Base-by-base conservation (phyloP, 2,797 vertebrate species). In the Pelobates cultripes region DNA sequence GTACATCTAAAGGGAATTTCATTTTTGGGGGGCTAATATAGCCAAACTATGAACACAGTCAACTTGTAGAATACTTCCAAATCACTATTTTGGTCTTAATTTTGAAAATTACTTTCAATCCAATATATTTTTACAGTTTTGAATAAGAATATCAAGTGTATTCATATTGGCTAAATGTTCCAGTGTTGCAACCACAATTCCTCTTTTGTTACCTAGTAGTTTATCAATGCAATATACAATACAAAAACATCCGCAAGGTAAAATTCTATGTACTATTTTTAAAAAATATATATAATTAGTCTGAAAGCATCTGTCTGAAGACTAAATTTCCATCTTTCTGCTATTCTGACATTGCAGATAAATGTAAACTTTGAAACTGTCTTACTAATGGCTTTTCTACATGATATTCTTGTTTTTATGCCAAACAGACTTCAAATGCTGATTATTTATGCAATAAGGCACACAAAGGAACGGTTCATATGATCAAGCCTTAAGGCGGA, bases 381-480 rank as follows among this genome's bases (percentile, higher is more conserved):
- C 70, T 71, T 40, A 51, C 74, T 63, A 55, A 72, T 71, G 69
- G 55, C 4, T 78, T 78, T 43, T 60, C 69, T 70, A 15, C 45
- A 78, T 63, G 64, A 75, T 75, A 60, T 70, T 78, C 43, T 78
- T 75, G 66, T 75, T 53, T 60, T 73, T 41, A 70, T 75, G 73
- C 76, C 43, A 83, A 73, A 45, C 66, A 72, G 13, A 47, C 63
- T 74, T 70, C 17, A 75, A 28, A 78, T 69, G 8, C 41, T 55
- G 41, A 79, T 79, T 75, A 83, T 75, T 83, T 74, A 83, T 75
- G 76, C 77, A 79, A 51, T 78, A 78, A 64, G 68, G 66, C 71
- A 70, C 72, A 83, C 7, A 44, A 40, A 79, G 55, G 76, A 70
- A 83, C 70, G 72, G 70, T 63, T 83, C 77, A 78, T 51, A 75